Base-by-base conservation (phyloP, 2,888 invertebrate genomes). In the Meloe dianella region DNA sequence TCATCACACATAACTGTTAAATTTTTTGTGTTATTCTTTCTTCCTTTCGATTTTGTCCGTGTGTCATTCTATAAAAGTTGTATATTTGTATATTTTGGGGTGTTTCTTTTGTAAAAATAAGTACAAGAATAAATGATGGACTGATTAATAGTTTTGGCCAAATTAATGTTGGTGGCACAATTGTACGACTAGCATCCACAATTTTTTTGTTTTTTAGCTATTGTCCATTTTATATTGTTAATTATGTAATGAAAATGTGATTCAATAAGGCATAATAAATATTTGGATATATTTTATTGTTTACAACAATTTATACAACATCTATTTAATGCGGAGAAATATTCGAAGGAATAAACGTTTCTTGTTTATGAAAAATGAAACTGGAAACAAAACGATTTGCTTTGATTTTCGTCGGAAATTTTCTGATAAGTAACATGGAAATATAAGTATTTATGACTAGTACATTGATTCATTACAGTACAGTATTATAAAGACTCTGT, bases 391-490 rank as follows among this genome's bases (percentile, higher is more conserved):
- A 41, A 64, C 63, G 29, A 60, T 57, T 57, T 56, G 61, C 64
- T 65, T 71, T 69, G 38, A 56, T 68, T 61, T 67, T 69, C 68
- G 65, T 71, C 64, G 57, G 70, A 66, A 68, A 72, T 66, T 74
- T 73, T 71, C n/a, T n/a, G n/a, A n/a, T n/a, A n/a, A n/a, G n/a
- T n/a, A n/a, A n/a, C n/a, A n/a, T n/a, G n/a, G n/a, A n/a, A n/a
- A n/a, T n/a, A n/a, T 76, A 76, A 75, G 74, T 76, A 75, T 75
- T 70, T 67, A 64, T 76, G 75, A 76, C 75, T 76, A 76, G 75
- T 73, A 76, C 74, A 74, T 74, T 71, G 69, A 74, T 69, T 71
- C 66, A 63, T 67, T 63, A 56, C 61, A 61, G 58, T 41, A 41
- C n/a, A 32, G 10, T 57, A 29, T 32, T 67, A 68, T 57, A 60